phyloP scores from a whole-genome alignment of 2,888 invertebrate species.

The Gymnosoma rotundatum region DNA sequence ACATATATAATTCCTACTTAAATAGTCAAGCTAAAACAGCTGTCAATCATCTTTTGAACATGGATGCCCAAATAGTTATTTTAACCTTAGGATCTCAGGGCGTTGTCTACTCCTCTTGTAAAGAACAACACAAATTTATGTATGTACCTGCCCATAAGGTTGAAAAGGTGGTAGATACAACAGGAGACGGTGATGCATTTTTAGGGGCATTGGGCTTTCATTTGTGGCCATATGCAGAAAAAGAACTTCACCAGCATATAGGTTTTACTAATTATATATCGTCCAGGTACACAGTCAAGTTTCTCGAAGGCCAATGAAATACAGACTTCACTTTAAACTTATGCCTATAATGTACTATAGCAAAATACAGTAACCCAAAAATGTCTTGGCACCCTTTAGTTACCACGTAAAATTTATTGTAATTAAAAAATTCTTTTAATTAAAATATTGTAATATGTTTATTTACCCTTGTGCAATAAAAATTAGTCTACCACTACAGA shows the following conservation, averaged over 20 bases:
- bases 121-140: constrained; percentile 80
- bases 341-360: constrained; percentile 48
- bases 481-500: too few species aligned
- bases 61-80: constrained; percentile 90
- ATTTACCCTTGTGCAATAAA: too few species aligned
- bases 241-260: constrained; percentile 86
- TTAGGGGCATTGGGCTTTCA: constrained; percentile 94
- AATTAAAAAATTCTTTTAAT: too few species aligned
- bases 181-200: constrained; percentile 98
- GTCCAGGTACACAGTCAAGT: constrained; percentile 92
- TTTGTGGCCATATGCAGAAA: constrained; percentile 85
- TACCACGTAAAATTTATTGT: too few species aligned
- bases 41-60: constrained; percentile 84
- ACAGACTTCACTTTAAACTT: neutral
- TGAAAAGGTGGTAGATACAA: constrained; percentile 90
- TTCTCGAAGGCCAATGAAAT: constrained; percentile 75
- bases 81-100: constrained; percentile 93
- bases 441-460: too few species aligned
- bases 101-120: constrained; percentile 85
- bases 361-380: too few species aligned
- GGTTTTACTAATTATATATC: constrained; percentile 90
- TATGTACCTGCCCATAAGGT: constrained; percentile 87
- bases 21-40: constrained; percentile 87
- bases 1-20: too few species aligned
- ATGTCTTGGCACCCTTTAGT: too few species aligned